These are phyloP conservation scores for Pteronura brasiliensis DNA, from an alignment of 2,113 vertebrate species.

Conservation along the genomic window DNA sequence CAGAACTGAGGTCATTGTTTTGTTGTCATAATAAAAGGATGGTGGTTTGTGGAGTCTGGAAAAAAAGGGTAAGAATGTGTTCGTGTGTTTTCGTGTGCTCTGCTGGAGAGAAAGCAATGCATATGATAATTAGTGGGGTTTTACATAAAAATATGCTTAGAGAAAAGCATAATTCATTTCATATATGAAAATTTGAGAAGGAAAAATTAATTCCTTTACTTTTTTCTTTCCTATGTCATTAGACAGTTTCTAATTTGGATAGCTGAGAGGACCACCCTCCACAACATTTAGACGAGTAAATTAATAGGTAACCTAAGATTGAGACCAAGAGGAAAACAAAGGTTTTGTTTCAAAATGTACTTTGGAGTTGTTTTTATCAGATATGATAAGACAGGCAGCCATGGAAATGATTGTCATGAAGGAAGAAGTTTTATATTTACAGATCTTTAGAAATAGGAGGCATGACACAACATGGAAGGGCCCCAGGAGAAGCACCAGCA, in stretches of 20 bases:
- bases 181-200: not conserved
- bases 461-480: not conserved
- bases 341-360: not conserved
- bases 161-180: not conserved
- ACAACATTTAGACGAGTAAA: not conserved
- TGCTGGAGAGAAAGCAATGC: not conserved
- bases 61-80: not conserved
- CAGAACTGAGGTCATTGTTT: slow-evolving; percentile 22
- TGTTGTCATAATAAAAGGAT: slow-evolving; percentile 29
- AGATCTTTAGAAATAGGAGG: not conserved
- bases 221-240: not conserved
- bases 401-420: not conserved
- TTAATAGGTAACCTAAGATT: not conserved
- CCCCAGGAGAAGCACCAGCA: not conserved
- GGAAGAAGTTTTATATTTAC: not conserved
- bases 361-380: not conserved
- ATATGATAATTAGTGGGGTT: not conserved
- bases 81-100: not conserved
- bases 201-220: not conserved
- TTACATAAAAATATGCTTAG: not conserved
- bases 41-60: not conserved
- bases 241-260: not conserved
- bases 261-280: not conserved
- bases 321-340: not conserved
- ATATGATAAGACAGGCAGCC: not conserved